Base-by-base conservation (phyloP, 1,140 invertebrate species). In the Drosophila parabipectinata region DNA sequence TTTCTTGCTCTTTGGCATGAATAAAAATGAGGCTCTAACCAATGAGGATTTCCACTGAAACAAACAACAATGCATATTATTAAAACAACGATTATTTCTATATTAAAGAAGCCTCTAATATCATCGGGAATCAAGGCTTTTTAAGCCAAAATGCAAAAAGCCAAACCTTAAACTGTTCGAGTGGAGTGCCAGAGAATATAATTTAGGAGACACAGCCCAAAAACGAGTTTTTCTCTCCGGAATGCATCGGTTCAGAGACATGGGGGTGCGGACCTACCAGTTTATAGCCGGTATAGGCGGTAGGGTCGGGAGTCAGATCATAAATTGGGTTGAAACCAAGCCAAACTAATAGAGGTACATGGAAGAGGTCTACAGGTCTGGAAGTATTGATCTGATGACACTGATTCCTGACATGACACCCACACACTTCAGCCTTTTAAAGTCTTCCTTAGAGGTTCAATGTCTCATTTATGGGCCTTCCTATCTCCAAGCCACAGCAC, bases 271-370 rank as follows among this genome's bases (percentile, higher is more conserved):
- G 34, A 10, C 10, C 10, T 12, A 37, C 34, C 9, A 37, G 34
- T 37, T 10, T 12, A 37, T 37, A 12, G 12, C 41, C 41, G 5
- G n/a, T 8, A 7, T 7, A 18, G 39, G 26, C 15, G 15, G 10
- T 26, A 52, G 69, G 75, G 79, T 79, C 52, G 63, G 69, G 71
- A 77, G 63, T 83, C 55, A 75, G 62, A 72, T 69, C 75, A 79
- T 83, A 83, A 82, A 83, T 82, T 66, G 63, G 83, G 57, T 63
- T 67, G 56, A 51, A 37, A 82, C 79, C 83, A 82, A 82, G 63
- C 75, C 63, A 69, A 83, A 79, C 79, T 79, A 82, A 83, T 83
- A 82, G 74, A 82, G 79, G 79, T 83, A 79, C 57, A 53, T 18
- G 15, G 1, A 18, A 18, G 15, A 18, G 18, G 1, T 18, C 18